Evolutionary conservation across 2,888 invertebrate species (phyloP), one percentile per base, ranked within the genome.

Genomic region (Plebejus argus): DNA sequence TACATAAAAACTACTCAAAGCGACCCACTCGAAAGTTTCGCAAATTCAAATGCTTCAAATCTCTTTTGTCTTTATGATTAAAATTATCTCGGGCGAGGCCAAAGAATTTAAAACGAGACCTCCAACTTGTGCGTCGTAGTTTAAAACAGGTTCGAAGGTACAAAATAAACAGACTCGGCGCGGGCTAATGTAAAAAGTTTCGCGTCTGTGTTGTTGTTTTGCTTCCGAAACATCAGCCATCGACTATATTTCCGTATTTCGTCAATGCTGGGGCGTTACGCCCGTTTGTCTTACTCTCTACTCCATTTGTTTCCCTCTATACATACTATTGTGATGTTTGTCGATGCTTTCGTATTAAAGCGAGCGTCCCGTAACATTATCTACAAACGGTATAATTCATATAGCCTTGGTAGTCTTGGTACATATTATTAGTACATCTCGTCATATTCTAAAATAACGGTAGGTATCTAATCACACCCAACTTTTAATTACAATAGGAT

Each of bases 141-240:
- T 90, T 81, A 82, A 86, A 85, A 83, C 89, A 85, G 87, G 89
- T 88, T 87, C 82, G 86, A 87, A 90, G 88, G 89, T 84, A 89
- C 86, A 88, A 86, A 89, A 89, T 90, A 92, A 91, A 92, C 90
- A 91, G 87, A 88, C 83, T 83, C 85, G 82, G 84, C 83, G 83
- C 86, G 83, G 85, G 90, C 87, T 92, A 92, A 93, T 92, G 91
- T 89, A 90, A 91, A 92, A 92, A 93, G 86, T 93, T 93, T 86
- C 82, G 80, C 85, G 84, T 84, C 86, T 84, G 84, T 84, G 87
- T 86, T 86, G 86, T 85, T 84, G 86, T 87, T 86, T 84, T 89
- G 86, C 87, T 86, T 88, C 86, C 85, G 85, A 90, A 91, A 91
- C 86, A 89, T 88, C 87, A 88, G 84, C 85, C 86, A 85, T 88